Evolutionary conservation across 2,113 vertebrate species (phyloP).

Genomic region (Osmerus mordax): DNA sequence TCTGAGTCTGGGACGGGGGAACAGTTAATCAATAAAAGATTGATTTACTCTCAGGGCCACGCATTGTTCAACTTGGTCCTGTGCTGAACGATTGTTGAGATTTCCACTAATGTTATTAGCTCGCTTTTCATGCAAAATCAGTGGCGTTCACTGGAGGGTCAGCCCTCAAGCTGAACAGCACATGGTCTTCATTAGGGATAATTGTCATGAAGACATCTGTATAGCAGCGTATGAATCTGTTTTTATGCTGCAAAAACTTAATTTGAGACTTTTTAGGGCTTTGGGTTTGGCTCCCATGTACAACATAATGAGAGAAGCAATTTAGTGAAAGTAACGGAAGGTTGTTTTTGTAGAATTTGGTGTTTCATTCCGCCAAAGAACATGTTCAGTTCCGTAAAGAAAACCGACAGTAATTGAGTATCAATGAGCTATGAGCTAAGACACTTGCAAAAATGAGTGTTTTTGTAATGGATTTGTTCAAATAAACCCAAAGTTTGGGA

Average conservation of each 20-base stretch:
- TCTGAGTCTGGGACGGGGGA: constrained; percentile 22
- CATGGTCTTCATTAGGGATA: constrained; percentile 6
- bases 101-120: constrained; percentile 2
- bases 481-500: constrained; percentile 39
- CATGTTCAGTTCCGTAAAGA: constrained; percentile 31
- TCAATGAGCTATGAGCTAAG: constrained; percentile 38
- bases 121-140: constrained; percentile 12
- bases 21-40: constrained; percentile 30
- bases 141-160: neutral
- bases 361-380: constrained; percentile 25
- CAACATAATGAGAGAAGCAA: constrained; percentile 37
- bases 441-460: constrained; percentile 36
- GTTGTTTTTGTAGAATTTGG: constrained; percentile 38
- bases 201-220: constrained; percentile 6
- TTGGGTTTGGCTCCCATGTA: constrained; percentile 26
- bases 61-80: constrained; percentile 10
- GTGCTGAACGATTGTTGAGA: constrained; percentile 15
- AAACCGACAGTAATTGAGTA: constrained; percentile 44
- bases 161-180: neutral
- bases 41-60: constrained; percentile 20
- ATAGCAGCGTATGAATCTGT: neutral
- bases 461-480: constrained; percentile 38
- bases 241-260: constrained; percentile 4
- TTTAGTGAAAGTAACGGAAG: constrained; percentile 40
- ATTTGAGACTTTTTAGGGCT: constrained; percentile 22